Base-by-base conservation (phyloP, 1,140 invertebrate species). In the Drosophila navojoa region DNA sequence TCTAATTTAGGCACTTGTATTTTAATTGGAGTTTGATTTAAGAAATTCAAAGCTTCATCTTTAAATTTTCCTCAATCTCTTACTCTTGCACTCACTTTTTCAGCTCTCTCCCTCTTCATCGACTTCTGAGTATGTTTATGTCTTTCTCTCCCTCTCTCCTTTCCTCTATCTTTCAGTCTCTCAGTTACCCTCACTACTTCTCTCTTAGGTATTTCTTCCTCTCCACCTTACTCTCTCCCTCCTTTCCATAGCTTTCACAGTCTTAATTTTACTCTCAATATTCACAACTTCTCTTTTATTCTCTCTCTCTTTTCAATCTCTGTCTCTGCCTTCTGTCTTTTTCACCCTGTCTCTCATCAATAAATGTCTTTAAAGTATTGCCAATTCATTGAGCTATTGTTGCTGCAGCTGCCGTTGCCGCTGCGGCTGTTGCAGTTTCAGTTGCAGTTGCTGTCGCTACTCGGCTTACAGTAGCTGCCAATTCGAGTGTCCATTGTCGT, bases 391-490 rank as follows among this genome's bases (percentile, higher is more conserved):
- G 58, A 42, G 55, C 50, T 66, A 38, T 49, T 58, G 52, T 22
- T 44, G 27, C 27, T 29, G 27, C 27, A 5, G 5, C 1, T 29
- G 27, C 27, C 5, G 27, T 4, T 29, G 27, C 27, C 5, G 27
- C 27, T 29, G 27, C 3, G 4, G 2, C 35, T 67, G 2, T 10
- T 32, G n/a, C 44, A 66, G 52, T 32, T 47, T 52, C 35, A 67
- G 2, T 6, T 32, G n/a, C 44, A 60, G 52, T 32, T 47, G 57
- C 29, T 58, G 61, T 38, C 67, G 60, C 66, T 55, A 61, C 60
- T 60, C 76, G 68, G 42, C 77, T 63, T 63, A 80, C 77, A 81
- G 78, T 76, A 80, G 78, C 67, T 19, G 60, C 60, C 50, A 15
- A 40, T 35, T 57, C 10, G 45, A 59, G 29, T 62, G 13, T 40